Evolutionary conservation across 2,113 vertebrate genomes (phyloP).

Genomic region (Solea solea): DNA sequence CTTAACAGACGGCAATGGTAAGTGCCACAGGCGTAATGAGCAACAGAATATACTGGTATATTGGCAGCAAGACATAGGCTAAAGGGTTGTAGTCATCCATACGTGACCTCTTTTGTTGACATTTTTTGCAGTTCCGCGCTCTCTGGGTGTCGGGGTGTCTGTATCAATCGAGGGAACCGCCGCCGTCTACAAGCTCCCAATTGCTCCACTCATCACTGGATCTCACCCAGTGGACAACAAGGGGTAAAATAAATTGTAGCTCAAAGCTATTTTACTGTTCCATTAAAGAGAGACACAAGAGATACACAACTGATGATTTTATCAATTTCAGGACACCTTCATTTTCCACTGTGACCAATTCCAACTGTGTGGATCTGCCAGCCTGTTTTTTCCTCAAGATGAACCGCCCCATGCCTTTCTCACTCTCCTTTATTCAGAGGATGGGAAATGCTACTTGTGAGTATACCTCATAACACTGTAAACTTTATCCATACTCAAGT

Average conservation of each 20-base stretch:
- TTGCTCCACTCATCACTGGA: conserved; percentile 95
- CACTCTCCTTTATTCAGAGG: conserved; percentile 92
- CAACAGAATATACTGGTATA: not conserved
- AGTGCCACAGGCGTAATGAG: conserved; percentile 16
- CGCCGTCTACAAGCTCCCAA: conserved; percentile 93
- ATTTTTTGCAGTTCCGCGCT: conserved; percentile 86
- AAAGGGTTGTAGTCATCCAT: not conserved
- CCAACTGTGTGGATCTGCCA: conserved; percentile 97
- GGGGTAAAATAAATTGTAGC: conserved; percentile 81
- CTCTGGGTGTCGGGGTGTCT: conserved; percentile 90
- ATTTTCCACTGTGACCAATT: conserved; percentile 93
- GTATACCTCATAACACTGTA: conserved; percentile 13
- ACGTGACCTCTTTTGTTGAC: not conserved
- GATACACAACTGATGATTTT: not conserved
- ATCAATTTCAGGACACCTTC: conserved; percentile 82
- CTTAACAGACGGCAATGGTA: conserved; percentile 86
- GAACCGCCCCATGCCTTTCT: conserved; percentile 92
- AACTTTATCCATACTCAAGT: not conserved
- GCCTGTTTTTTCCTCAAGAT: conserved; percentile 98
- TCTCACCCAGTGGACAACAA: conserved; percentile 97
- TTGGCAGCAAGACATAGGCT: not conserved
- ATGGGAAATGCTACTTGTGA: conserved; percentile 91
- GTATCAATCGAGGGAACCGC: conserved; percentile 94
- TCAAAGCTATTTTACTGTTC: not conserved
- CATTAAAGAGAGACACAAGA: not conserved